Evolutionary conservation across 2,888 invertebrate genomes (phyloP), one percentile per base, ranked within the genome.

Genomic region (Orchestes rusci): DNA sequence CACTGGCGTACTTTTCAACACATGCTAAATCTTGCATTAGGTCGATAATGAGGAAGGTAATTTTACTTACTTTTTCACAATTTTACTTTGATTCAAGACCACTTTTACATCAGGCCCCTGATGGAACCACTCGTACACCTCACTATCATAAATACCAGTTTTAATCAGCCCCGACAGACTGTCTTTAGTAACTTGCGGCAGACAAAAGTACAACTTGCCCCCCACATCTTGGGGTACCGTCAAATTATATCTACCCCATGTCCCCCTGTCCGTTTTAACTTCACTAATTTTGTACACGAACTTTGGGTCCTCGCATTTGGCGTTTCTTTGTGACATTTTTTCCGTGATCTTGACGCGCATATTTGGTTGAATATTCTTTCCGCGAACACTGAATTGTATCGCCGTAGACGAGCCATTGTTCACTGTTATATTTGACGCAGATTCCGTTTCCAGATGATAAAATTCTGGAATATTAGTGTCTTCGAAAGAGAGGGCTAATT

Each of bases 21-120:
- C n/a, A n/a, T n/a, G n/a, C n/a, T n/a, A n/a, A n/a, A n/a, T n/a
- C n/a, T n/a, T n/a, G n/a, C n/a, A n/a, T n/a, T n/a, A n/a, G n/a
- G n/a, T n/a, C n/a, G n/a, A n/a, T n/a, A n/a, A n/a, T n/a, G n/a
- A n/a, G n/a, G n/a, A n/a, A n/a, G n/a, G n/a, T n/a, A n/a, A n/a
- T n/a, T n/a, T n/a, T 16, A 45, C 49, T 45, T 50, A 50, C 50
- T 34, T 38, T 42, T 39, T 40, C 12, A 28, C 31, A 16, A 7
- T 19, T 4, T 38, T 34, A 3, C 43, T 19, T 16, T 43, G 34
- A 10, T 15, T 34, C 16, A 51, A 19, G 4, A 34, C 23, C 29
- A 75, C 59, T 58, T 58, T 69, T 58, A 73, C 53, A 31, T 69
- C 60, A 23, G 57, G 57, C 27, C 76, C 76, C 59, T 76, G 76